A percentile compares a stretch with the other conserved stretches of the same genome.
Evolutionary conservation across 2,888 invertebrate genomes (phyloP).

Genomic region (Ormyrus pomaceus): DNA sequence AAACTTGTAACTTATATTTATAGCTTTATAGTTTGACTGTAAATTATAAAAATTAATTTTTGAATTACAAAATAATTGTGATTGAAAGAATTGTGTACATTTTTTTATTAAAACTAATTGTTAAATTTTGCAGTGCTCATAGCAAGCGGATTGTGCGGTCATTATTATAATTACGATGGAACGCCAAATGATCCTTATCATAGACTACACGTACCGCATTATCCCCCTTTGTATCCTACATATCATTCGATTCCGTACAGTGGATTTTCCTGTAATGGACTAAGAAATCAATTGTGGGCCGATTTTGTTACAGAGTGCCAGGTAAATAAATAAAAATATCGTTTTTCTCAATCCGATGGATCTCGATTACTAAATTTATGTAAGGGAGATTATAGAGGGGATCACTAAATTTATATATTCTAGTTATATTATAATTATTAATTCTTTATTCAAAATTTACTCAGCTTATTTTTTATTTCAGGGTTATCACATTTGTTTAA

Average conservation of each 20-base stretch:
- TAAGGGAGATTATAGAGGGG: too few species aligned
- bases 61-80: too few species aligned
- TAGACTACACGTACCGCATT: conserved; percentile 78
- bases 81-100: too few species aligned
- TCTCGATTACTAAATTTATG: background rate
- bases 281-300: conserved; percentile 76
- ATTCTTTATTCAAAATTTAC: too few species aligned
- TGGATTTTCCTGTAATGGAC: conserved; percentile 75
- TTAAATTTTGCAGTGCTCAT: background rate
- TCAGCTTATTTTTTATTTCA: conserved; percentile 67
- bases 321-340: conserved; percentile 66
- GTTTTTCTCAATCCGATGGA: too few species aligned
- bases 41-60: too few species aligned
- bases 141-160: background rate
- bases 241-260: conserved; percentile 75
- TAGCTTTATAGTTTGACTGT: too few species aligned
- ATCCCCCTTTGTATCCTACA: conserved; percentile 79
- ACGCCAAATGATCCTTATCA: conserved; percentile 78
- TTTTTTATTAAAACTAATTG: too few species aligned
- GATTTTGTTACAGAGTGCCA: conserved; percentile 78
- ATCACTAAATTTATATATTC: background rate
- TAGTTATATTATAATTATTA: too few species aligned
- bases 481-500: conserved; percentile 82
- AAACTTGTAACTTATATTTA: too few species aligned
- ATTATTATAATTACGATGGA: conserved; percentile 62